Base-by-base conservation (phyloP, 2,113 vertebrate genomes). In the Gallinago jamesoni region DNA sequence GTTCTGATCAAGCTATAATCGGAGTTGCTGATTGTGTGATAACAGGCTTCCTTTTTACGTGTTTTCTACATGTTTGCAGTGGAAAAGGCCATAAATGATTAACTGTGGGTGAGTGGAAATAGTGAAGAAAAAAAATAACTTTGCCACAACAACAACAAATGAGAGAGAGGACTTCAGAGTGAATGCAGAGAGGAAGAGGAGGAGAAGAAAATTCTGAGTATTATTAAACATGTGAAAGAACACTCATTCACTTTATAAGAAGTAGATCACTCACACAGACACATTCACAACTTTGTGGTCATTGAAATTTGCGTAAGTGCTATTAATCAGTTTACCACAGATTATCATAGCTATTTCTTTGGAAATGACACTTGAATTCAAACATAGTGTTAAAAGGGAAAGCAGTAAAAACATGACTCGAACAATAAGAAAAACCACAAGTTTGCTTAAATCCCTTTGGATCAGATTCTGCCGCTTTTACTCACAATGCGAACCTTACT, bases 321-420 rank as follows among this genome's bases (percentile, higher is more conserved):
- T 97, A 97, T 98, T 98, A 98, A 98, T 98, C 97, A 96, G 94
- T 95, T 98, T 97, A 98, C 98, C 98, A 98, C 98, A 98, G 97
- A 97, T 96, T 95, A 95, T 76, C 96, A 95, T 97, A 97, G 96
- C 69, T 96, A 93, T 96, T 98, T 98, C 98, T 97, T 92, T 94
- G 97, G 98, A 98, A 98, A 98, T 97, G 83, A 93, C 81, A 95
- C 96, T 90, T 86, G 83, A 96, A 87, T 92, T 93, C 88, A 94
- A 93, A 95, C 76, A 92, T 69, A 73, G 56, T 92, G 20, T 47
- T 97, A 94, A 97, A 96, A 97, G 93, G 79, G 94, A 97, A 96
- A 96, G 83, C 78, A 96, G 90, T 90, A 94, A 92, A 95, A 97
- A 67, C 90, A 68, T 94, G 57, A 70, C 56, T 84, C 9, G 18